Evolutionary conservation across 1,140 invertebrate genomes (phyloP), one percentile per base, ranked within the genome.

Genomic region (Pseudomyrmex concolor): DNA sequence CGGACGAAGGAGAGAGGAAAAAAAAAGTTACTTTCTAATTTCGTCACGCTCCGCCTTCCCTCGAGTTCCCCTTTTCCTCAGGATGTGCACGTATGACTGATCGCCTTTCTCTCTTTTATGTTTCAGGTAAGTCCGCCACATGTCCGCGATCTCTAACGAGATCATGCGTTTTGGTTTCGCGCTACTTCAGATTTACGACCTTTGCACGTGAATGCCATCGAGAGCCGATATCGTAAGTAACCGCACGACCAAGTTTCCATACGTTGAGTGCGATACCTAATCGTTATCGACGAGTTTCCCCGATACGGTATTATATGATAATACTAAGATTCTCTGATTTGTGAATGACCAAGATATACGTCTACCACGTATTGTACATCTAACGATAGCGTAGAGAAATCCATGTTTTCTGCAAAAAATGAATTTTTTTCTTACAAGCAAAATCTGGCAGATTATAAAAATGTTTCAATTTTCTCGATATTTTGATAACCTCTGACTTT

Each of bases 111-210:
- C 55, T 66, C 43, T 86, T 34, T 80, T 90, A 43, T 90, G 89
- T 87, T 93, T 43, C 89, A 93, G 92, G 93, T 93, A 93, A 93
- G 93, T 91, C 77, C 85, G 87, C 86, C 34, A 3, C 19, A 13
- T 22, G 54, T 8, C 0, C 19, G 55, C 68, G 19, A 60, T 63
- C 54, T 63, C 54, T 57, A 50, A 34, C 15, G 67, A 50, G 55
- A 78, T 68, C n/a, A 0, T 51, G 13, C 64, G 34, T 59, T 57
- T 57, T 22, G 51, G 34, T 50, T 45, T 15, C 34, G 86, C 88
- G 86, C 19, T n/a, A 78, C 48, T 72, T 59, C 22, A 72, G 43
- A 63, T 71, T 55, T 22, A 51, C 45, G 22, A 73, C 25, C 48
- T 72, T 19, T 72, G 7, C 51, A n/a, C 50, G 17, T 19, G 19